phyloP scores from a whole-genome alignment of 2,113 vertebrate species.

The Taurulus bubalis region DNA sequence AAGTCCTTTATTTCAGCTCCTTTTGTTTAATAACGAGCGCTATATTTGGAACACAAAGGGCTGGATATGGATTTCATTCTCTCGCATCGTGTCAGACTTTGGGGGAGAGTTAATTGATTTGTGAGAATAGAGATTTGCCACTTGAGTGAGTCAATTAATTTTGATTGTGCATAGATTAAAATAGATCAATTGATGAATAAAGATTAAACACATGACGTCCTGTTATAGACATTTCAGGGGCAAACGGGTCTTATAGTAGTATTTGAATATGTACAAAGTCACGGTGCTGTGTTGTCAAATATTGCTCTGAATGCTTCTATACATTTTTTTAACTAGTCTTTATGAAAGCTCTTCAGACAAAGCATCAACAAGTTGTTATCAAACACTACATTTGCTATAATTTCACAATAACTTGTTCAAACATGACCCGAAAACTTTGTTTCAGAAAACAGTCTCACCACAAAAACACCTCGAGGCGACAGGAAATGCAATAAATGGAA shows the following conservation, averaged over 20 bases:
- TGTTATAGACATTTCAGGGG: neutral
- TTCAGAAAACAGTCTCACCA: conserved; percentile 16
- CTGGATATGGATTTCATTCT: conserved; percentile 15
- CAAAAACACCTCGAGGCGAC: conserved; percentile 37
- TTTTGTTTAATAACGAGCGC: neutral
- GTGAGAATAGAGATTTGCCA: conserved; percentile 34
- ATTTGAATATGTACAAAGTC: conserved; percentile 5
- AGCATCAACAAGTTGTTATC: neutral
- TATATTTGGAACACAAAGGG: conserved; percentile 5
- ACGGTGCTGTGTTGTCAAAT: neutral
- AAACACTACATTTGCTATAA: neutral
- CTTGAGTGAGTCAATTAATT: conserved; percentile 20
- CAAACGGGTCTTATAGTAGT: neutral
- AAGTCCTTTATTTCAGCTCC: conserved; percentile 14
- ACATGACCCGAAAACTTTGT: conserved; percentile 44
- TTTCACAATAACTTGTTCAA: conserved; percentile 38
- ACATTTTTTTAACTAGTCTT: neutral
- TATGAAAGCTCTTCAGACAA: neutral
- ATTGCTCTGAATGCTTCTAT: neutral
- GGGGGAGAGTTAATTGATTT: conserved; percentile 26
- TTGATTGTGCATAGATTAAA: neutral
- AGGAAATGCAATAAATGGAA: conserved; percentile 53
- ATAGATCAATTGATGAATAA: conserved; percentile 6
- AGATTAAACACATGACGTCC: neutral
- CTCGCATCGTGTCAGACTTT: conserved; percentile 23